A percentile compares a stretch with the other conserved stretches of the same genome.
Conservation (phyloP, 2,113 vertebrate species). For the Anthoscopus minutus region DNA sequence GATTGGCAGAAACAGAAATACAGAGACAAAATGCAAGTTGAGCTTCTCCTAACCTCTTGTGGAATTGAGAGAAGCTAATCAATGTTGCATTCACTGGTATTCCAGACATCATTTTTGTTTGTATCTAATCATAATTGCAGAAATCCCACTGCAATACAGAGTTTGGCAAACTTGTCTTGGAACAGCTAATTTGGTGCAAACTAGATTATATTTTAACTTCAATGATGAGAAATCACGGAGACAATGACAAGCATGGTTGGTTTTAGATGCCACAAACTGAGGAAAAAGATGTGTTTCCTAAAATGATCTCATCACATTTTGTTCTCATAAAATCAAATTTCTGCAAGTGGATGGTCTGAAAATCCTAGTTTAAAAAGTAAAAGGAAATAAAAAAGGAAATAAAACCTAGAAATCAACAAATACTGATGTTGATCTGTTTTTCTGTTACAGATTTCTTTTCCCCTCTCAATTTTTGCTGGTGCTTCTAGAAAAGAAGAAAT, state of each 20-base stretch:
- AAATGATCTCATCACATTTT: not conserved
- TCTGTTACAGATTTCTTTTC: not conserved
- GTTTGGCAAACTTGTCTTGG: slow-evolving; percentile 4
- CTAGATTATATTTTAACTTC: slow-evolving; percentile 23
- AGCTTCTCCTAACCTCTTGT: not conserved
- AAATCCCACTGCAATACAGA: not conserved
- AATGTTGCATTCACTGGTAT: not conserved
- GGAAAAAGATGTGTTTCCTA: slow-evolving; percentile 8
- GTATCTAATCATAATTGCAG: not conserved
- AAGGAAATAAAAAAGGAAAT: not conserved
- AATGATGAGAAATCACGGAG: not conserved
- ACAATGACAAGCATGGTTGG: not conserved
- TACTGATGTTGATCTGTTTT: not conserved
- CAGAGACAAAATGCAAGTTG: not conserved
- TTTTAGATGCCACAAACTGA: slow-evolving; percentile 21
- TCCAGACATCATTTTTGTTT: not conserved
- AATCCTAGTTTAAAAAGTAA: not conserved
- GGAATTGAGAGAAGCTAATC: not conserved
- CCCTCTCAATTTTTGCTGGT: not conserved
- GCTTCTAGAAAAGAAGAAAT: not conserved
- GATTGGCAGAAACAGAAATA: not conserved
- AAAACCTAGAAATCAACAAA: not conserved
- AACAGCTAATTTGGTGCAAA: slow-evolving; percentile 14
- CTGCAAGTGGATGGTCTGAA: not conserved
- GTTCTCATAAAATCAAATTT: slow-evolving; percentile 37